These are phyloP conservation scores for Ornithorhynchus anatinus DNA, from an alignment of 2,113 vertebrate genomes.

Conservation along the genomic window DNA sequence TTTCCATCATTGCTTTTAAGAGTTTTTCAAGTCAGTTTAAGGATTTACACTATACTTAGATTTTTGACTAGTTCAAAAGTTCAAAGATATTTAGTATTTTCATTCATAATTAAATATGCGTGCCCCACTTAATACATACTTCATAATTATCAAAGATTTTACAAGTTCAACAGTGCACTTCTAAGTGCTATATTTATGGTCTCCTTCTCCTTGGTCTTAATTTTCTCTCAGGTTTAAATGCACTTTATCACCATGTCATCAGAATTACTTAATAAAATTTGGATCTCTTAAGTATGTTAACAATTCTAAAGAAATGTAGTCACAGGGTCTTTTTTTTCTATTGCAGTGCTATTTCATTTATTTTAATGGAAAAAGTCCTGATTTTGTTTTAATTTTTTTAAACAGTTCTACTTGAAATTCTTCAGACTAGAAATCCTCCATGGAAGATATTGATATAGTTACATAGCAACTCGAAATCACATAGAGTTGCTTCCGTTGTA, in stretches of 20 bases:
- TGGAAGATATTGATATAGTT: no score
- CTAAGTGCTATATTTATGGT: conserved; percentile 27
- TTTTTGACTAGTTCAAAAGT: not conserved
- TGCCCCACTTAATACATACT: conserved; percentile 16
- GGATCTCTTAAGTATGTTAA: not conserved
- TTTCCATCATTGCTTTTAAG: not conserved
- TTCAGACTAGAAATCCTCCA: no score
- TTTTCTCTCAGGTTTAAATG: conserved; percentile 19
- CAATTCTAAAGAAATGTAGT: not conserved
- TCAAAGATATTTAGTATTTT: conserved; percentile 29
- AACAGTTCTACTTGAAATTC: no score
- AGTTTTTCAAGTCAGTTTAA: no score
- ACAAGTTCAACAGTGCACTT: not conserved
- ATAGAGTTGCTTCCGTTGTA: no score
- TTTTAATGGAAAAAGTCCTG: not conserved
- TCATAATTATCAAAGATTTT: not conserved
- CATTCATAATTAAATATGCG: conserved; percentile 15
- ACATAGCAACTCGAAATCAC: no score
- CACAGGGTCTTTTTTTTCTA: not conserved
- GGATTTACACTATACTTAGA: no score
- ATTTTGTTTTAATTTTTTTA: not conserved
- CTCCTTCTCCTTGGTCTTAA: not conserved
- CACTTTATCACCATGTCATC: not conserved
- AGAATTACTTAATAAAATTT: not conserved
- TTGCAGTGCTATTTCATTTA: not conserved